These are phyloP conservation scores for Drosophila tanythrix DNA, from an alignment of 2,888 invertebrate genomes.

Conservation along the genomic window DNA sequence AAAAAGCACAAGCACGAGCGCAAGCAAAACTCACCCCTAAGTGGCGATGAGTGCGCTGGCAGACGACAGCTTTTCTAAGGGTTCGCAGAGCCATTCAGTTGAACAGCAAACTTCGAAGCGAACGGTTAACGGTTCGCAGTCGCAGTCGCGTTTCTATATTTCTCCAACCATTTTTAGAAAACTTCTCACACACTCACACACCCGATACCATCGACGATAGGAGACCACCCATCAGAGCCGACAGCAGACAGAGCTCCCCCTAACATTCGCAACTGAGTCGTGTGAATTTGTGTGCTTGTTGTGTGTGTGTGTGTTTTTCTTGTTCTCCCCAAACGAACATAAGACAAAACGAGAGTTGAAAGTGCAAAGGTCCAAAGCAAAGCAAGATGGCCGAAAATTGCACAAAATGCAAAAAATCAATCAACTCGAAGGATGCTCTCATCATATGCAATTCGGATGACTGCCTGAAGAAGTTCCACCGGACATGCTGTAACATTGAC, in stretches of 20 bases:
- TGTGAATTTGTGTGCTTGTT: conserved; percentile 27
- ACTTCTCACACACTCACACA: conserved; percentile 73
- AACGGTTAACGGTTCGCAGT: conserved; percentile 80
- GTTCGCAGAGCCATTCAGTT: conserved; percentile 71
- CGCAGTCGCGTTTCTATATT: conserved; percentile 64
- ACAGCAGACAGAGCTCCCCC: conserved; percentile 29
- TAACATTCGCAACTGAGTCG: conserved; percentile 28
- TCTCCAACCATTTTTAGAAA: conserved; percentile 68
- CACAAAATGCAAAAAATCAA: conserved; percentile 82
- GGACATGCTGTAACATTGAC: conserved; percentile 81
- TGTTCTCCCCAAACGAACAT: conserved; percentile 26
- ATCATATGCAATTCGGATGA: conserved; percentile 81
- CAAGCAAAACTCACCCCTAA: conserved; percentile 47
- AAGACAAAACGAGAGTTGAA: conserved; percentile 16
- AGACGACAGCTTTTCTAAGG: conserved; percentile 64
- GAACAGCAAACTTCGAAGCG: conserved; percentile 82
- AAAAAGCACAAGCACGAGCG: conserved; percentile 3
- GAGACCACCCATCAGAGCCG: conserved; percentile 28
- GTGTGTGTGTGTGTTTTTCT: conserved; percentile 33
- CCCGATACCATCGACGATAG: conserved; percentile 17
- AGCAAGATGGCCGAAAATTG: conserved; percentile 82
- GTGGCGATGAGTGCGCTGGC: conserved; percentile 9
- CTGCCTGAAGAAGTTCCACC: conserved; percentile 81
- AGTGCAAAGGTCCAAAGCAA: conserved; percentile 24
- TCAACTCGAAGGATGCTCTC: conserved; percentile 77